Base-by-base conservation (phyloP, 1,140 invertebrate species). In the Drosophila virilis region DNA sequence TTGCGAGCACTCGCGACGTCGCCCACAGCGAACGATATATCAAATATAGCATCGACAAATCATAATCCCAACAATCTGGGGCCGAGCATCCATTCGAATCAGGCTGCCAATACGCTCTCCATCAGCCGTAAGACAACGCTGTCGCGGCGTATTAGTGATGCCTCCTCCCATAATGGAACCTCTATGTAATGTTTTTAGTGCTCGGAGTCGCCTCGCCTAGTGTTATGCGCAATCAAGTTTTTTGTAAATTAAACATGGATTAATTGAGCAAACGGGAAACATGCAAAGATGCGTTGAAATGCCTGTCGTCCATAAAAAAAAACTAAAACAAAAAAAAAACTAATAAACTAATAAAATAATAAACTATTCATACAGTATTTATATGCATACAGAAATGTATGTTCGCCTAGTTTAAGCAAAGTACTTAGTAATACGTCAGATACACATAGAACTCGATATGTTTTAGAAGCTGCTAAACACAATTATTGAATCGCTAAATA, bases 11-110 rank as follows among this genome's bases (percentile, higher is more conserved):
- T 95, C 12, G 96, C 97, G 0, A 96, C 96, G 9, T 96, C 96
- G 1, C 96, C 96, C 0, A 96, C 96, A 1, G 93, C 95, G 72
- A 96, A 97, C 74, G 96, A 97, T 82, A 94, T 96, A 94, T 3
- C 96, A 95, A 28, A 86, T 95, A 22, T 96, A 96, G 96, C 96
- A 5, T 80, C 96, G 13, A 96, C 96, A 83, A 67, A 58, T 13
- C 76, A 69, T 51, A 78, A 61, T 50, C 13, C 64, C 12, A 78
- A 51, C 48, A 2, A 28, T 5, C 32, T 54, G 35, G 66, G 74
- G 15, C 17, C 65, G 13, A 73, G 69, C 32, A 40, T 42, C 28
- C 35, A 28, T 37, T 60, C 74, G 1, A 88, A 82, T 71, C 83
- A 79, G 45, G 59, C 75, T 28, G 59, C 52, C 33, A 77, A 94